phyloP scores from a whole-genome alignment of 2,113 vertebrate genomes.

The Neodon shergylaensis region DNA sequence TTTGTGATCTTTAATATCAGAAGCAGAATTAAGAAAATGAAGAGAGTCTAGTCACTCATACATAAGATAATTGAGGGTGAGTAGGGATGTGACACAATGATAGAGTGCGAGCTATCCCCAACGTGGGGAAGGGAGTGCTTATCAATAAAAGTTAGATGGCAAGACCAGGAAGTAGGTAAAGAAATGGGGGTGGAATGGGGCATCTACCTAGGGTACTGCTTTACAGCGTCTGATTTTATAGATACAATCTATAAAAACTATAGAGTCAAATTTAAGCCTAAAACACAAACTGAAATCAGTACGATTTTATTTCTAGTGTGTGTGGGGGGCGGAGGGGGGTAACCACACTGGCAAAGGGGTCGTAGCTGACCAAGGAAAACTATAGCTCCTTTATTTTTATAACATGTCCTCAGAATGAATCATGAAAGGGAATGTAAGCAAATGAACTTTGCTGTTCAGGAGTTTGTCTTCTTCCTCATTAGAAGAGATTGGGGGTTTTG shows the following conservation, averaged over 20 bases:
- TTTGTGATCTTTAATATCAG: background rate
- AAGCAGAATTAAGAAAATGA: background rate
- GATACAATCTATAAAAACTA: background rate
- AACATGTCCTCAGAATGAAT: background rate
- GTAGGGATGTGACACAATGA: background rate
- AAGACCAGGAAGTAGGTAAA: background rate
- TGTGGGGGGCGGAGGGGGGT: too few species aligned
- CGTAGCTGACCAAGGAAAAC: background rate
- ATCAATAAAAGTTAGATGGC: background rate
- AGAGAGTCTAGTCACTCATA: background rate
- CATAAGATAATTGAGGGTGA: background rate
- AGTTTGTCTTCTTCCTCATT: background rate
- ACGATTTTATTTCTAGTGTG: background rate
- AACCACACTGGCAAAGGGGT: background rate
- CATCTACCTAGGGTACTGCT: background rate
- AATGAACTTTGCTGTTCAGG: background rate
- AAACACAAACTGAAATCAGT: background rate
- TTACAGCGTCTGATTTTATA: background rate
- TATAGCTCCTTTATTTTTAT: too few species aligned
- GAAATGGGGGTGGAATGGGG: background rate
- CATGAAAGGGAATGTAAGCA: background rate
- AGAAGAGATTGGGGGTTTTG: background rate
- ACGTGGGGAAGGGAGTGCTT: too few species aligned
- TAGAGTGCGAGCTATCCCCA: background rate
- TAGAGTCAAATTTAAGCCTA: background rate